Base-by-base conservation (phyloP, 2,888 invertebrate genomes). In the Cyrtodaria siliqua region DNA sequence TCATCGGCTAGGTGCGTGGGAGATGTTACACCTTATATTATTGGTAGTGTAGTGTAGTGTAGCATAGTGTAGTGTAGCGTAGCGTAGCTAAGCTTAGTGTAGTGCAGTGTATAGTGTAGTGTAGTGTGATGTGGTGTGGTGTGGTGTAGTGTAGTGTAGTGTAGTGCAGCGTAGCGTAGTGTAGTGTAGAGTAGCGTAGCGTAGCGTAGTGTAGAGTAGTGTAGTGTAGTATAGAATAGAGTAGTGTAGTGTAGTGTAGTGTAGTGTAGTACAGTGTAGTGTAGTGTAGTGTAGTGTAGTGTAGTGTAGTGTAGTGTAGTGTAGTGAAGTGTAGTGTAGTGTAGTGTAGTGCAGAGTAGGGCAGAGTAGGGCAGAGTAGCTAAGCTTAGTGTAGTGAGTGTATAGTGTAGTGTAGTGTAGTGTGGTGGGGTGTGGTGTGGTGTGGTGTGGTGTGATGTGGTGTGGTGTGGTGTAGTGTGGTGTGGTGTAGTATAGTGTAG, bases 41-140 rank as follows among this genome's bases (percentile, higher is more conserved):
- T n/a, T n/a, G n/a, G 23, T 47, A 24, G 44, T 60, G 23, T 60
- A 47, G 47, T 47, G 47, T 47, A 47, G 60, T 47, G n/a, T 60
- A 47, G 60, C 2, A 27, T 60, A 47, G 47, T 6, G 26, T 60
- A 24, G 60, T 27, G 26, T 60, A 47, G 60, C 26, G 47, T 47
- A n/a, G 60, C 4, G 47, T 47, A 24, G 18, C 27, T 47, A 47
- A 60, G 26, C 6, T 47, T 57, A n/a, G 57, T 40, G 20, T 57
- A 14, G n/a, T n/a, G n/a, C n/a, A n/a, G n/a, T n/a, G n/a, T n/a
- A n/a, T n/a, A n/a, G n/a, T n/a, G n/a, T n/a, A 38, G 38, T 40
- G 20, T 57, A 14, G 29, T 20, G 20, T 57, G 9, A 38, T 18
- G 12, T 57, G 9, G 57, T 40, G 20, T 57, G n/a, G 57, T 23